Evolutionary conservation across 2,888 invertebrate genomes (phyloP).

Genomic region (Drosophila borborema): DNA sequence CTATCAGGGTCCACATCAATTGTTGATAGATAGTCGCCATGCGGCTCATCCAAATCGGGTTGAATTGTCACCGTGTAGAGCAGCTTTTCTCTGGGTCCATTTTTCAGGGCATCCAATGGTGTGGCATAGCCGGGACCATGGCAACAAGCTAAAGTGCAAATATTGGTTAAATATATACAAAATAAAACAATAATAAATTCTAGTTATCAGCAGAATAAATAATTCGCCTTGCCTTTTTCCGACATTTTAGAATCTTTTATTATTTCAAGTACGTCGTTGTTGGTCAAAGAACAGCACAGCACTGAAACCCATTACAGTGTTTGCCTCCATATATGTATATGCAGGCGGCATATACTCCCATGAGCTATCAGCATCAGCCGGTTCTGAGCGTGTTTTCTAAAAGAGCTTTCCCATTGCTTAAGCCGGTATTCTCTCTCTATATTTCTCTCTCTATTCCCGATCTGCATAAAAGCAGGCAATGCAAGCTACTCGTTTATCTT

Average conservation of each 20-base stretch:
- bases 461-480: too few relatives aligned
- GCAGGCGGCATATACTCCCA: neutral
- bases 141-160: conserved; percentile 72
- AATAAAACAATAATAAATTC: conserved; percentile 2
- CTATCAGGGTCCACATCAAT: conserved; percentile 96
- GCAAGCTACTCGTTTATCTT: too few relatives aligned
- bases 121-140: conserved; percentile 91
- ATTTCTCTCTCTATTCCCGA: too few relatives aligned
- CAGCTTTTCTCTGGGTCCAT: conserved; percentile 93
- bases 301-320: conserved; percentile 26
- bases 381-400: conserved; percentile 41
- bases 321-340: conserved; percentile 9
- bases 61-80: conserved; percentile 96
- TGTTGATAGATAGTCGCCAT: conserved; percentile 95
- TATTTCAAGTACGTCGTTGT: conserved; percentile 34
- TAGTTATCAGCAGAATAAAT: conserved; percentile 28
- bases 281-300: conserved; percentile 37
- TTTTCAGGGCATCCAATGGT: conserved; percentile 92
- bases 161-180: neutral
- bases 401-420: neutral
- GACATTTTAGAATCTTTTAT: conserved; percentile 40
- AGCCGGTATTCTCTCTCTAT: too few relatives aligned
- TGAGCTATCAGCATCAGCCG: conserved; percentile 44
- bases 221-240: conserved; percentile 46
- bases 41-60: conserved; percentile 88